Evolutionary conservation across 2,113 vertebrate species (phyloP).

Genomic region (Psittacus erithacus): DNA sequence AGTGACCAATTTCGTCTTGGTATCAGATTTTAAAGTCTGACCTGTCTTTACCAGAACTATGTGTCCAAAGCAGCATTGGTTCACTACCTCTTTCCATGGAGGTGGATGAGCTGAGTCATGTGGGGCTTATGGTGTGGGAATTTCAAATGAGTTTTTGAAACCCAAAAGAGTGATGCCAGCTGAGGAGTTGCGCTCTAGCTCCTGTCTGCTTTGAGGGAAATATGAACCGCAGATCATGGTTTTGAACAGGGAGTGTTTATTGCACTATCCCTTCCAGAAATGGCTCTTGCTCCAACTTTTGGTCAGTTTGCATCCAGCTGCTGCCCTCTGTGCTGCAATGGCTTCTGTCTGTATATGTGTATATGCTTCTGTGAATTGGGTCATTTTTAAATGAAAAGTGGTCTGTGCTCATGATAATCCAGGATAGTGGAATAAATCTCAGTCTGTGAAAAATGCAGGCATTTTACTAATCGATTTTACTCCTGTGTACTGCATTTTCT

Average conservation of each 20-base stretch:
- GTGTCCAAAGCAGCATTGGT: not conserved
- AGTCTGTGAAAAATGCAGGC: slow-evolving; percentile 62
- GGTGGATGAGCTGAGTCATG: slow-evolving; percentile 22
- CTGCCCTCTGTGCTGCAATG: slow-evolving; percentile 16
- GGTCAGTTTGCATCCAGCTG: slow-evolving; percentile 31
- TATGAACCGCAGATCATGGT: not conserved
- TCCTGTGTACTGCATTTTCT: not conserved
- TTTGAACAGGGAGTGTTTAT: not conserved
- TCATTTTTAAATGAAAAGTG: slow-evolving; percentile 5
- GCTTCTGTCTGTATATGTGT: slow-evolving; percentile 5
- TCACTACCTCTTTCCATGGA: slow-evolving; percentile 10
- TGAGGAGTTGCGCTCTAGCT: not conserved
- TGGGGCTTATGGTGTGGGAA: not conserved
- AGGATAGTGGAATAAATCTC: slow-evolving; percentile 18
- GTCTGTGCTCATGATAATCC: not conserved
- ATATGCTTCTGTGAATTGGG: slow-evolving; percentile 26
- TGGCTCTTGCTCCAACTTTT: not conserved
- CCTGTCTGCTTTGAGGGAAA: slow-evolving; percentile 5
- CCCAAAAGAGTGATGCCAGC: not conserved
- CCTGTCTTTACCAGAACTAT: not conserved
- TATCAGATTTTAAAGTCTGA: not conserved
- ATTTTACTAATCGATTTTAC: slow-evolving; percentile 49
- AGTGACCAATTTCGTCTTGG: not conserved
- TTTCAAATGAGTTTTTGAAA: slow-evolving; percentile 11
- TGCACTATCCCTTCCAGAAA: not conserved